Evolutionary conservation across 2,797 vertebrate species (phyloP), one percentile per base, ranked within the genome.

Genomic region (Merluccius polli): DNA sequence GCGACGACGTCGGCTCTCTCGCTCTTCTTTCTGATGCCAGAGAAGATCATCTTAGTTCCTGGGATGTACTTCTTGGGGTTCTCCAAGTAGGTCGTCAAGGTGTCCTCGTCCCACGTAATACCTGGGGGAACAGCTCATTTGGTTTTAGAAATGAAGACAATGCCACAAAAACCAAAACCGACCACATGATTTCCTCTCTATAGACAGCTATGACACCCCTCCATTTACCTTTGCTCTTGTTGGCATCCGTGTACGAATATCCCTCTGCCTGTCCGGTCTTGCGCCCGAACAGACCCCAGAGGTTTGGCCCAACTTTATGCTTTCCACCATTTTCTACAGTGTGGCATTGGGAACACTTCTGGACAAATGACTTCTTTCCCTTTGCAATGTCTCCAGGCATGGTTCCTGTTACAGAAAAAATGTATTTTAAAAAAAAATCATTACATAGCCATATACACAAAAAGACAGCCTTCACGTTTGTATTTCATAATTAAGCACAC

Each of bases 21-120:
- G 0, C 75, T 92, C 91, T 96, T 95, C 94, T 96, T 97, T 87
- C 95, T 96, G 88, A 96, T 95, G 69, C 95, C 95, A 75, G 93
- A 92, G 67, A 97, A 98, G 87, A 95, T 89, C 89, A 95, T 96
- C 93, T 97, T 96, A 72, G 93, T 97, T 85, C 94, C 94, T 76
- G 94, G 94, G 88, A 96, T 96, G 87, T 95, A 96, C 86, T 97
- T 97, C 93, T 96, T 96, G 31, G 95, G 95, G 81, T 97, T 96
- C 82, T 97, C 94, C 91, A 98, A 90, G 88, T 96, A 96, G 33
- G 95, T 82, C 84, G 86, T 93, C 72, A 96, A 84, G 73, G 94
- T 96, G 0, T 88, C 90, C 9, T 96, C 94, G 65, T 81, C 78
- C 95, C 95, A 96, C 77, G 78, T 29, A 73, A 97, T 87, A 36